Evolutionary conservation across 1,140 invertebrate genomes (phyloP), one percentile per base, ranked within the genome.

Genomic region (Macrobrachium nipponense): DNA sequence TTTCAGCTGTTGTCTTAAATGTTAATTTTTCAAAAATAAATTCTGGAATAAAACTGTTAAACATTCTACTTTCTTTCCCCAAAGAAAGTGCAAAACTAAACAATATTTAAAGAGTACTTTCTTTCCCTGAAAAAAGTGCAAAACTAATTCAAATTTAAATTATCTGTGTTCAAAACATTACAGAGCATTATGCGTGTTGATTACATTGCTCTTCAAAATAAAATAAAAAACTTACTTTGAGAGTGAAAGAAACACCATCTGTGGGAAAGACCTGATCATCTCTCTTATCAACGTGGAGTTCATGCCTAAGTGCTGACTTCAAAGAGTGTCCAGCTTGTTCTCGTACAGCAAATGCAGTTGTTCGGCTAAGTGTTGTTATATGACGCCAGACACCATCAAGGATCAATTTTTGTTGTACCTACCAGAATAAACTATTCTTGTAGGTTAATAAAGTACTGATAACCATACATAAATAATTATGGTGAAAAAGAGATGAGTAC

Each of bases 331-430:
- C 97, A 82, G 94, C 93, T 90, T 97, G 94, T 92, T 98, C 96
- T 58, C 96, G 91, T 11, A 98, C 94, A 82, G 93, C 92, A 92
- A 98, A 97, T 0, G 95, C 94, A 87, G 93, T 94, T 90, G 93
- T 93, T 90, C 91, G 91, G 87, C 91, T 93, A 5, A 94, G 91
- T 27, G 94, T 94, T 11, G 92, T 92, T 0, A 97, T 92, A 85
- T 97, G 94, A 87, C 97, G 91, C 90, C 96, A 95, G 7, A 94
- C 91, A 6, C 94, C 96, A 91, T 97, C 96, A 93, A 96, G 97
- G 88, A 96, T 94, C 18, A 98, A 88, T 90, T 95, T 95, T 90
- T 98, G 97, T 86, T 93, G 94, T 0, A 95, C 91, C 94, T 95
- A 90, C 59, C 90, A 82, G 87, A 80, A 87, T 88, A 60, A 66